These are phyloP conservation scores for Tamias sibiricus DNA, from an alignment of 2,113 vertebrate species.

Conservation along the genomic window DNA sequence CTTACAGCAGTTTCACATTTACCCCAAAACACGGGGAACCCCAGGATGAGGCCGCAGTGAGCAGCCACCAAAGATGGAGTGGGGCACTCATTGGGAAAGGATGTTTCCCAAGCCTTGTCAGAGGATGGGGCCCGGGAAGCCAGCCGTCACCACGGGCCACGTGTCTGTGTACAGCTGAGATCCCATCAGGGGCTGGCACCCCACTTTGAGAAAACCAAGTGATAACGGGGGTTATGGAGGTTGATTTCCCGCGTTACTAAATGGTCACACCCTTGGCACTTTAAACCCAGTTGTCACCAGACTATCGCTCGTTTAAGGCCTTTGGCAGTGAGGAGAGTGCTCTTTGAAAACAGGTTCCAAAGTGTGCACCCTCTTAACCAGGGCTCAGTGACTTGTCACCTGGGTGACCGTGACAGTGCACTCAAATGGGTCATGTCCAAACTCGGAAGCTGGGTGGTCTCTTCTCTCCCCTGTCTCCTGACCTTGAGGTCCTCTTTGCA, in stretches of 20 bases:
- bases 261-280: not conserved
- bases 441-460: not conserved
- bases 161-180: not conserved
- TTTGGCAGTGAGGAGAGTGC: not conserved
- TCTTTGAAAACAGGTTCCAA: not conserved
- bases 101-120: not conserved
- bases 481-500: not conserved
- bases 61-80: not conserved
- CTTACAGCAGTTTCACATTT: not conserved
- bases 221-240: not conserved
- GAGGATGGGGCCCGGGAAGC: not conserved
- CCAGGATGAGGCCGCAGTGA: not conserved
- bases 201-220: constrained; percentile 45
- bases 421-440: not conserved
- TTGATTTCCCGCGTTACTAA: constrained; percentile 53
- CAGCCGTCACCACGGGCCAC: not conserved
- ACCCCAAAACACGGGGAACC: not conserved
- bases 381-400: not conserved
- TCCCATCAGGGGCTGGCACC: not conserved
- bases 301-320: not conserved
- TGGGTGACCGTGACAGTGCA: not conserved
- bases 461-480: not conserved
- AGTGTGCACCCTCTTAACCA: not conserved
- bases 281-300: not conserved
- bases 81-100: not conserved